Evolutionary conservation across 2,888 invertebrate genomes (phyloP), one percentile per base, ranked within the genome.

Genomic region (Tricholauxania praeusta): DNA sequence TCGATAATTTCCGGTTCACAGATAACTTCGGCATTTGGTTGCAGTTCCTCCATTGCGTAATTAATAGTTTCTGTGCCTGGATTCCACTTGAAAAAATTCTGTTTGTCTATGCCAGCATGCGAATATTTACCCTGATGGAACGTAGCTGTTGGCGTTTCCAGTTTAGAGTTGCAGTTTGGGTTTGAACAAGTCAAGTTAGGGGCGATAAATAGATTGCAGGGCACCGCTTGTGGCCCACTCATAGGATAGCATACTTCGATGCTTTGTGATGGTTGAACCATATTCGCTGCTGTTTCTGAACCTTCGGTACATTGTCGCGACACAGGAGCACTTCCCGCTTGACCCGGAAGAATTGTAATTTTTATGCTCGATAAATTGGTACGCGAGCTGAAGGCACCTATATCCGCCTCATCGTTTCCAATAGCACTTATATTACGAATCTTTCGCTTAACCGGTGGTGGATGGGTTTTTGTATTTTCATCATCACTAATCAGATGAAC

Each of bases 401-500:
- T 66, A 32, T 75, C 72, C 15, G 32, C 22, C 5, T 73, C 72
- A 1, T 74, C 73, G 4, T 53, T 55, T 15, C 66, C 49, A 32
- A 39, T 60, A 8, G 60, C 51, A 32, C 68, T 72, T 17, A 76
- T 72, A 28, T 74, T 74, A 22, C 71, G 72, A 14, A 74, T 76
- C 53, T 72, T 74, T 19, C 32, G 71, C 17, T 71, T 55, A 8
- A 28, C 51, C 22, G 48, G 62, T 12, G 22, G 14, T 3, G 8
- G 15, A 8, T 39, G 28, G 32, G 69, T 12, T 17, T 17, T 52
- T 19, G 17, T 64, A 17, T 69, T 14, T n/a, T 67, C 62, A 12
- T 70, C 71, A 17, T 77, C 74, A 15, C 72, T 71, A 17, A 78
- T 71, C 7, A 78, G 75, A 63, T 75, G 76, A 1, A 76, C 67